These are phyloP conservation scores for Zoanthus sociatus DNA, from an alignment of 92 coral and sea anemone species.

Conservation along the genomic window DNA sequence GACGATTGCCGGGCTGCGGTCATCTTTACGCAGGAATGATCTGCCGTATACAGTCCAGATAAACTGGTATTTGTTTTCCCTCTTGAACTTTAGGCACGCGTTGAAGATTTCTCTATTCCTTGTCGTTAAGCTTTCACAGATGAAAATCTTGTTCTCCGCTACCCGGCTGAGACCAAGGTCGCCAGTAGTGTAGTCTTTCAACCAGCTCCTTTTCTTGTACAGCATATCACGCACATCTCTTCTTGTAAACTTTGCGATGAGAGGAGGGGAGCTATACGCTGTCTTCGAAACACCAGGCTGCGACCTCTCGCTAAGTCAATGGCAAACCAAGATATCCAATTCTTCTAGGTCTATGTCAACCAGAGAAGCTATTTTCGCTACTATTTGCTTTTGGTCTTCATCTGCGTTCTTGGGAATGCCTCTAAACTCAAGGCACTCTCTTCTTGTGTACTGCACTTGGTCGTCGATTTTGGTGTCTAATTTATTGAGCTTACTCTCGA, in stretches of 20 bases:
- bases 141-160: not conserved
- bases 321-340: too few species aligned
- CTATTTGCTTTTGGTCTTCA: not conserved
- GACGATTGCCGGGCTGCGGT: not conserved
- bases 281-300: too few species aligned
- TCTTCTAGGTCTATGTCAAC: too few species aligned
- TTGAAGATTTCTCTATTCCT: not conserved
- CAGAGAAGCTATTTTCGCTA: too few species aligned
- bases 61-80: not conserved
- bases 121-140: not conserved
- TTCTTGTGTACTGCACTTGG: slow-evolving; percentile 28
- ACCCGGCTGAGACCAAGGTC: not conserved
- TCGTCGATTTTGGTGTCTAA: slow-evolving; percentile 13
- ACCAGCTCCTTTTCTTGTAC: too few species aligned
- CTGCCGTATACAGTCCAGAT: not conserved
- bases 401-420: slow-evolving; percentile 7
- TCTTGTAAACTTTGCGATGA: too few species aligned
- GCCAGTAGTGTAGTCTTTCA: too few species aligned
- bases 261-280: too few species aligned
- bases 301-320: too few species aligned
- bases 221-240: too few species aligned
- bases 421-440: slow-evolving; percentile 29
- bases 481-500: slow-evolving; percentile 47
- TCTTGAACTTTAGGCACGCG: not conserved
- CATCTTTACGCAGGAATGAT: not conserved